Evolutionary conservation across 2,797 vertebrate species (phyloP), one percentile per base, ranked within the genome.

Genomic region (Arnoldichthys spilopterus): DNA sequence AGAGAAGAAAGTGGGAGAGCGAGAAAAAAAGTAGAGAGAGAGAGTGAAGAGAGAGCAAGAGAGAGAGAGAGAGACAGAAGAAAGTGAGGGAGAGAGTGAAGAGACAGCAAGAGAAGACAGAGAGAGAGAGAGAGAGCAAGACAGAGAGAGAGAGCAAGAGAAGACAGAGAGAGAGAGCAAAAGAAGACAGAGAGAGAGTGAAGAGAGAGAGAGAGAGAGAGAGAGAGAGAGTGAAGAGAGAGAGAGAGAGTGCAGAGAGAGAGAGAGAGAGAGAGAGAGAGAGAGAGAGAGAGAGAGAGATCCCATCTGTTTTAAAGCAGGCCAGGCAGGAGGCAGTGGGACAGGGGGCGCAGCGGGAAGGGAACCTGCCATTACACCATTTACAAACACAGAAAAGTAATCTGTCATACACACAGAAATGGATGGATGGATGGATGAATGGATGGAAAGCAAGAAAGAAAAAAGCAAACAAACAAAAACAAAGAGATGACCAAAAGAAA

Each of bases 241-340:
- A n/a, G 20, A n/a, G 3, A 53, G 20, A 53, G 3, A 49, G 47
- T 1, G 15, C 47, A 49, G 47, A 3, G 47, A 3, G 47, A 18
- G 15, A 18, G 2, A 49, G 47, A 4, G 13, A 37, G 3, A 37
- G 34, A 37, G 47, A 22, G 24, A 26, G 0, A 58, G 54, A 7
- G 4, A 59, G 11, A 58, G 5, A 28, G 12, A 15, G 12, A 26
- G 56, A 58, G 2, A 16, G 1, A 26, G 26, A 30, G 9, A 24
- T 56, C 28, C 59, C 74, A 82, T 83, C 84, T 85, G 79, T 78
- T 80, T 43, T 8, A 22, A 71, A 68, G 53, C 74, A 71, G 78
- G 56, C 73, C 73, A 71, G 75, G 72, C 56, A 72, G 72, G 70
- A 77, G 76, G 37, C 64, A 15, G 56, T 22, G 22, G 77, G 47